Evolutionary conservation across 2,888 invertebrate genomes (phyloP).

Genomic region (Papilio elwesi): DNA sequence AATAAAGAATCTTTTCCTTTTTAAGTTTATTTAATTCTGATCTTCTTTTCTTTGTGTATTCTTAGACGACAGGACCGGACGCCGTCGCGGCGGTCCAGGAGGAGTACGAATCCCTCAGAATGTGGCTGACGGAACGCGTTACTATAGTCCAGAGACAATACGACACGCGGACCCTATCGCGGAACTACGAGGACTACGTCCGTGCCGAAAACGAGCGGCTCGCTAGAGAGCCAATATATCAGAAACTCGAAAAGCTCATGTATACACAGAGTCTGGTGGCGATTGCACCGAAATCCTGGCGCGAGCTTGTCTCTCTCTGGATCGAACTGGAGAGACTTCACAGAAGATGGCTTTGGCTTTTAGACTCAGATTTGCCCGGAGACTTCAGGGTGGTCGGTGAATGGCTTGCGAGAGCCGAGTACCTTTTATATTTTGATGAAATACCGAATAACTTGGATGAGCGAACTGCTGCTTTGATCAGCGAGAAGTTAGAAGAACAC

Average conservation of each 20-base stretch:
- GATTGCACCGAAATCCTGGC: conserved; percentile 94
- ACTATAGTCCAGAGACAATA: conserved; percentile 90
- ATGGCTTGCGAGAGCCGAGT: conserved; percentile 95
- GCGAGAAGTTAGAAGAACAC: conserved; percentile 94
- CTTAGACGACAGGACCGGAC: conserved; percentile 87
- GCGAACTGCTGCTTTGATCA: conserved; percentile 93
- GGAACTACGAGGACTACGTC: conserved; percentile 92
- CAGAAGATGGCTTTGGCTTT: conserved; percentile 93
- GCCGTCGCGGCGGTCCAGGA: conserved; percentile 91
- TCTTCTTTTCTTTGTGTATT: conserved; percentile 20
- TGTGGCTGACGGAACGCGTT: conserved; percentile 92
- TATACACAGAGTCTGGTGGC: conserved; percentile 92
- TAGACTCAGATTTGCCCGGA: conserved; percentile 93
- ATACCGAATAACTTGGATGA: conserved; percentile 94
- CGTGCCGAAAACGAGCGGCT: conserved; percentile 91
- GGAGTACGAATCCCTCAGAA: conserved; percentile 91
- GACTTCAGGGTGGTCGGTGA: conserved; percentile 94
- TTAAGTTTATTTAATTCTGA: background rate
- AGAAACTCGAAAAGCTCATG: conserved; percentile 90
- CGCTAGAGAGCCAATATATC: conserved; percentile 88
- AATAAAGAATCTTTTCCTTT: background rate
- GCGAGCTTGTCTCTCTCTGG: conserved; percentile 92
- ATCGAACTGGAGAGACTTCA: conserved; percentile 90
- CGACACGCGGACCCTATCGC: conserved; percentile 89
- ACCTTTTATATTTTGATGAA: conserved; percentile 91